Base-by-base conservation (phyloP, 35 echinoderm and acorn worm genomes). In the Ophioderma brevispina region DNA sequence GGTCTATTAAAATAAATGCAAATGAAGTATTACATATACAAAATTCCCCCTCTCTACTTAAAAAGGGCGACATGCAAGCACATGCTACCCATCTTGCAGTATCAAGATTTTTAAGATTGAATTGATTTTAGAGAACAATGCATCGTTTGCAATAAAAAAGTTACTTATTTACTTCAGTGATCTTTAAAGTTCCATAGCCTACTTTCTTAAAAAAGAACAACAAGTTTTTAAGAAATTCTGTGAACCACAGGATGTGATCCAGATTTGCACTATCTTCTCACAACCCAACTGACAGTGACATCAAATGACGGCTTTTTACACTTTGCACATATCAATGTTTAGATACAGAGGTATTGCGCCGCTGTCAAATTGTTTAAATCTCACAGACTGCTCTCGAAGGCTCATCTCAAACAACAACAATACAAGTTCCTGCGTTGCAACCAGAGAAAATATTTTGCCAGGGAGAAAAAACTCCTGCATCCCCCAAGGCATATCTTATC, bases 351-450 rank as follows among this genome's bases (percentile, higher is more conserved):
- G 21, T 21, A 52, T 11, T 18, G 28, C 15, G 4, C n/a, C 1
- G 59, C 15, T 70, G 59, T 8, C 15, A 70, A 70, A 70, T 25
- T 15, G 15, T 70, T 70, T 70, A 25, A 30, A 2, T 70, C n/a
- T 70, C 6, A 70, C 15, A 70, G 17, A 46, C 5, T 46, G 5
- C n/a, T 25, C n/a, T 2, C 59, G 28, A 52, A 52, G 59, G 23
- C 59, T 70, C 59, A 70, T 70, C 28, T 25, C 10, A 70, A 70
- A 70, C 59, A 70, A 70, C 59, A 70, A 70, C 59, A 70, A 70
- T 25, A 70, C 23, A 25, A 70, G 59, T 70, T 70, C 59, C 59
- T 25, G 59, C 59, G 23, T 4, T 13, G 15, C 59, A 70, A 25
- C 59, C 2, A 25, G n/a, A 15, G 6, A 70, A 70, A 70, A 70